phyloP scores from a whole-genome alignment of 2,888 invertebrate species.

The Incurvaria masculella region DNA sequence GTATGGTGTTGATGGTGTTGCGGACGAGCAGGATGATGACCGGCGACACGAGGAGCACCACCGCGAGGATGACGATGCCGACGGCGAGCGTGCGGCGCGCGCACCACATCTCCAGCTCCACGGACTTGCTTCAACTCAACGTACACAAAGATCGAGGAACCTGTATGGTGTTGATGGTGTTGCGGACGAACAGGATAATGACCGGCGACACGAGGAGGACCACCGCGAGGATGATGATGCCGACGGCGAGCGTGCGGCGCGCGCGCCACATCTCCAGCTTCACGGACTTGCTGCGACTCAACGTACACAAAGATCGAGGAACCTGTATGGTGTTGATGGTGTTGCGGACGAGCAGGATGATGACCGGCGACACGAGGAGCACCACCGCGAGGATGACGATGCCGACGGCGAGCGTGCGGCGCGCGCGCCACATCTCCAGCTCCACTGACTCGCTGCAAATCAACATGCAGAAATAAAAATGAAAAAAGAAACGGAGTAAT shows the following conservation, averaged over 20 bases:
- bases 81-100: slow-evolving; percentile 39
- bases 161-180: slow-evolving; percentile 55
- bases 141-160: no score
- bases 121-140: no score
- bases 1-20: slow-evolving; percentile 53
- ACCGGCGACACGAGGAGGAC: slow-evolving; percentile 51
- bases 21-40: slow-evolving; percentile 49
- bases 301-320: slow-evolving; percentile 5
- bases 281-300: slow-evolving; percentile 47
- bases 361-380: slow-evolving; percentile 48
- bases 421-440: slow-evolving; percentile 42
- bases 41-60: slow-evolving; percentile 51
- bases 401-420: slow-evolving; percentile 40
- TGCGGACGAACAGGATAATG: slow-evolving; percentile 48
- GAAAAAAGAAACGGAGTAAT: no score
- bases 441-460: slow-evolving; percentile 40
- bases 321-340: slow-evolving; percentile 57
- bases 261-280: slow-evolving; percentile 44
- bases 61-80: slow-evolving; percentile 40
- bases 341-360: slow-evolving; percentile 49
- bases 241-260: slow-evolving; percentile 37
- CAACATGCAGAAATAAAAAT: no score
- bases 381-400: slow-evolving; percentile 44
- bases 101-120: slow-evolving; percentile 42
- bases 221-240: slow-evolving; percentile 40